Evolutionary conservation across 2,888 invertebrate genomes (phyloP), one percentile per base, ranked within the genome.

Genomic region (Brachyopa scutellaris): DNA sequence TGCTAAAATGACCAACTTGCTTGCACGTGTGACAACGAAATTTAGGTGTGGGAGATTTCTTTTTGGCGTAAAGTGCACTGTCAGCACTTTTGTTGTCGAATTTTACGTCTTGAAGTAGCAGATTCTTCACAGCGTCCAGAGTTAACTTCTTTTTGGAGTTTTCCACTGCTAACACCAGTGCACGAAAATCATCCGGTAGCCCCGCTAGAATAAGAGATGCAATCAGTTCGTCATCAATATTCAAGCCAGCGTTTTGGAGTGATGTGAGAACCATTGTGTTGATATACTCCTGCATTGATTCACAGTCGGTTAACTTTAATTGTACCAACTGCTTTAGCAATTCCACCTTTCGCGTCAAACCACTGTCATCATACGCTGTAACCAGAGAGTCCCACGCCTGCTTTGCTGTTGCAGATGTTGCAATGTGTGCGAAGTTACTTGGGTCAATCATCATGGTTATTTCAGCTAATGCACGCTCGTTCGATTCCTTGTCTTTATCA

Each of bases 401-500:
- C 33, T 85, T 84, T 11, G 85, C 84, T 3, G 70, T 78, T 38
- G 38, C 40, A 8, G 82, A 67, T n/a, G 74, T 70, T 15, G 67
- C 69, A 9, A 86, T 83, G 55, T 85, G 84, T 1, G 73, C 72
- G 67, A 82, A 86, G 19, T 79, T 85, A 45, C 62, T 69, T 2
- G 84, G 82, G 1, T 85, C 85, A 5, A 86, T 31, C 51, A 83
- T 62, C 1, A 85, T 49, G 13, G 85, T 85, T 3, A 86, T 85
- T 66, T 85, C 85, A 1, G 84, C 77, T 3, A 82, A 49, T 13
- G 85, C 84, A 15, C 73, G 62, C 7, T 78, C 73, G 40, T 84
- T 55, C 13, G 4, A 31, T 7, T 84, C 66, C 31, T 8, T n/a
- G 9, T 84, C 67, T 51, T 53, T 74, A 1, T 79, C 73, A 8